These are phyloP conservation scores for Drosophila cardini DNA, from an alignment of 1,140 invertebrate genomes.

Conservation along the genomic window DNA sequence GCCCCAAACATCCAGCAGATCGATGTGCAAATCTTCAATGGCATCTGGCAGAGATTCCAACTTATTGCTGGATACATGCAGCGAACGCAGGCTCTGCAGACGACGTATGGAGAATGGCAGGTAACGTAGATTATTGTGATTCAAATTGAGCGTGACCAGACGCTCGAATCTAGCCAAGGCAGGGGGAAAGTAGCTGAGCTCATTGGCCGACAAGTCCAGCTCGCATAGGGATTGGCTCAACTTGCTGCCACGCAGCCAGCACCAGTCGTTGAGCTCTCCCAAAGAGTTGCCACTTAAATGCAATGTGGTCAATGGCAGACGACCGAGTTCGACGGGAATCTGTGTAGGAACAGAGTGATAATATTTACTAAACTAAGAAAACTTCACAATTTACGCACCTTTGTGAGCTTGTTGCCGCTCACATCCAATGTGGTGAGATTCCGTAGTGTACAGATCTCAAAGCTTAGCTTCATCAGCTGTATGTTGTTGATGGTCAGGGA, in stretches of 20 bases:
- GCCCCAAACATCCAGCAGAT: slow-evolving; percentile 77
- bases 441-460: slow-evolving; percentile 88
- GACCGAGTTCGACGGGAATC: slow-evolving; percentile 90
- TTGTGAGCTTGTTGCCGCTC: slow-evolving; percentile 90
- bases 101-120: slow-evolving; percentile 88
- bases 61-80: slow-evolving; percentile 85
- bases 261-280: slow-evolving; percentile 87
- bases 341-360: too few relatives aligned
- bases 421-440: slow-evolving; percentile 90
- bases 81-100: slow-evolving; percentile 85
- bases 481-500: slow-evolving; percentile 86
- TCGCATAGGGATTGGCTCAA: slow-evolving; percentile 70
- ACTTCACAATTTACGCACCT: slow-evolving; percentile 42
- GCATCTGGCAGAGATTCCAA: slow-evolving; percentile 85
- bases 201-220: slow-evolving; percentile 75
- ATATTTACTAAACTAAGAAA: too few relatives aligned
- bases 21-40: slow-evolving; percentile 68
- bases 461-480: slow-evolving; percentile 87
- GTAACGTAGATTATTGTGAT: slow-evolving; percentile 86
- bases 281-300: slow-evolving; percentile 90
- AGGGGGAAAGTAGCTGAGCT: slow-evolving; percentile 68
- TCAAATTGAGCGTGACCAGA: slow-evolving; percentile 87
- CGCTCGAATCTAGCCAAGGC: slow-evolving; percentile 85
- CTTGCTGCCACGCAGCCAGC: slow-evolving; percentile 87
- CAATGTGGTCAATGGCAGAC: slow-evolving; percentile 88